Evolutionary conservation across 2,113 vertebrate genomes (phyloP).

Genomic region (Egretta garzetta): DNA sequence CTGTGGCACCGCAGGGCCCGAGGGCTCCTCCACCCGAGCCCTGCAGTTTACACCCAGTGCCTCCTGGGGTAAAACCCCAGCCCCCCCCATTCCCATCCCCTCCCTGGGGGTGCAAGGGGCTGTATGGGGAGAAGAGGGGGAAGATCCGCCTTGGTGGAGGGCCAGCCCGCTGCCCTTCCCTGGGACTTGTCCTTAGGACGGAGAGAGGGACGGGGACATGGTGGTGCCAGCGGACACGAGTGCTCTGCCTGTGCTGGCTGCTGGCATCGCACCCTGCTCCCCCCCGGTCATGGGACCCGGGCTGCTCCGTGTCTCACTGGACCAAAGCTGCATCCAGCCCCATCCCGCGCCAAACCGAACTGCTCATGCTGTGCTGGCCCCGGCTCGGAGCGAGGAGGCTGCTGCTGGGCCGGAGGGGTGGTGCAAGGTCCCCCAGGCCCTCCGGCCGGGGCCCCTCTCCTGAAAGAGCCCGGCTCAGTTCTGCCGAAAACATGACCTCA

Average conservation of each 20-base stretch:
- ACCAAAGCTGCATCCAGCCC: neutral
- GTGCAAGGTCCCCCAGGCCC: neutral
- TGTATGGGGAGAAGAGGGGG: neutral
- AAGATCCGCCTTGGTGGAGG: neutral
- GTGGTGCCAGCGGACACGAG: neutral
- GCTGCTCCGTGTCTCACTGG: neutral
- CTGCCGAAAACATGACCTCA: slow-evolving; percentile 54
- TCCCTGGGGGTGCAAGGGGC: neutral
- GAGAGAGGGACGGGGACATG: neutral
- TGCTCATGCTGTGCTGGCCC: slow-evolving; percentile 10
- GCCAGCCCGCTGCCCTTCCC: neutral
- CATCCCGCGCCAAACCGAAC: neutral
- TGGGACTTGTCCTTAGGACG: neutral
- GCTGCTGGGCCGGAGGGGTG: neutral
- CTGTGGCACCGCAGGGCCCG: neutral
- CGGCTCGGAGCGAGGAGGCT: neutral
- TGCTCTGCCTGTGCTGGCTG: neutral
- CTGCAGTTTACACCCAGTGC: fast-evolving
- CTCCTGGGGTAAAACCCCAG: neutral
- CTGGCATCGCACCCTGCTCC: neutral
- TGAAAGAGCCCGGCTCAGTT: neutral
- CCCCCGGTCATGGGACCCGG: fast-evolving
- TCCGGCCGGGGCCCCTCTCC: slow-evolving; percentile 7
- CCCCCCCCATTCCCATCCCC: fast-evolving
- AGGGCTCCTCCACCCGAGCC: neutral